These are phyloP conservation scores for Danaus melanippus DNA, from an alignment of 1,140 invertebrate species.

Conservation along the genomic window DNA sequence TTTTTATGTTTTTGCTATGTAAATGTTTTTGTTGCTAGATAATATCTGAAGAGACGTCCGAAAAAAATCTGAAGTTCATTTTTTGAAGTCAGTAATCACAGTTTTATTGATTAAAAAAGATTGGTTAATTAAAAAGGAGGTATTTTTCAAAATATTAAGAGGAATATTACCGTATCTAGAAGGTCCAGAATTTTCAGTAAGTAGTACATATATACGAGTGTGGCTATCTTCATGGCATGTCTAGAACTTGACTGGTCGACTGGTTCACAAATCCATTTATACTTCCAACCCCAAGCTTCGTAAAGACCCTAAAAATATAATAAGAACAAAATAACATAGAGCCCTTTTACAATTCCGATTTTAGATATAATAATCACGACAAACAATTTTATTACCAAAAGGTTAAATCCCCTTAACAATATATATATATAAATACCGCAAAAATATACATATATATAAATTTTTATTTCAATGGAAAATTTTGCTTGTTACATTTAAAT, in stretches of 20 bases:
- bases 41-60: too few relatives aligned
- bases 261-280: slow-evolving; percentile 80
- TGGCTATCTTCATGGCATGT: slow-evolving; percentile 7
- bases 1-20: too few relatives aligned
- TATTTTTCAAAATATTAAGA: background rate
- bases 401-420: too few relatives aligned
- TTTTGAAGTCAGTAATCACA: background rate
- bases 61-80: too few relatives aligned
- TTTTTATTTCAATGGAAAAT: too few relatives aligned
- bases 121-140: background rate
- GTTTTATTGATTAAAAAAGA: background rate
- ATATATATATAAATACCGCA: too few relatives aligned
- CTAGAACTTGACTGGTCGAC: slow-evolving; percentile 65
- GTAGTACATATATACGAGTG: slow-evolving; percentile 66
- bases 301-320: slow-evolving; percentile 44
- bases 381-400: too few relatives aligned
- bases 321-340: slow-evolving; percentile 13
- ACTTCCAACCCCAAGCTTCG: slow-evolving; percentile 52
- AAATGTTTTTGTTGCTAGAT: too few relatives aligned
- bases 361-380: too few relatives aligned
- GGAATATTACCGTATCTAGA: slow-evolving; percentile 74
- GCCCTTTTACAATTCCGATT: background rate
- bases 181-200: slow-evolving; percentile 79
- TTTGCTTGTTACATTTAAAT: too few relatives aligned
- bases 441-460: too few relatives aligned